Base-by-base conservation (phyloP, 2,888 invertebrate genomes). In the Marasmarcha lunaedactyla region DNA sequence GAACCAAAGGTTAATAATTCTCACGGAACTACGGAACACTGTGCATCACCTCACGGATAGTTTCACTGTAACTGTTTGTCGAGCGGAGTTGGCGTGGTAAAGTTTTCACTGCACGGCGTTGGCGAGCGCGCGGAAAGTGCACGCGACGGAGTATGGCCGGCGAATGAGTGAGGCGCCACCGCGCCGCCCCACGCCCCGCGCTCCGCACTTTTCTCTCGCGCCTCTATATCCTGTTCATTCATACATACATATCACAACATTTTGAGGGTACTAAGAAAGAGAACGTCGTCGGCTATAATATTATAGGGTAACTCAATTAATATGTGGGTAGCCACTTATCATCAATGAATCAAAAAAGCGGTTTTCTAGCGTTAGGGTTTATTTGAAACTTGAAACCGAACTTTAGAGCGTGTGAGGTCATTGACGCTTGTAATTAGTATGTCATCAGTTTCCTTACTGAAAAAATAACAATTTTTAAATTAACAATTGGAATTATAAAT, bases 21-120 rank as follows among this genome's bases (percentile, higher is more conserved):
- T 67, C 61, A 66, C 61, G 60, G 59, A 63, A 51, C 73, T 60
- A 66, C 61, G 60, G 59, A 63, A 51, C 73, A 74, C 74, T 60
- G 63, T 62, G 63, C 63, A 64, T 61, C 59, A 68, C 63, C 72
- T 77, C 74, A 64, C 67, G 64, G 70, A 71, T 59, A 68, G 51
- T 74, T 74, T 69, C 81, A 83, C 81, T 77, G 59, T 73, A 59
- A 60, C 63, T 55, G 71, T 67, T 63, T 74, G 77, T 79, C 77
- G 20, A 7, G 20, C 20, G 20, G n/a, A 20, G 20, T 67, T 59
- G 67, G 59, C 55, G 63, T 63, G 60, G 63, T 59, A 57, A 63
- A 73, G 69, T 71, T 77, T 77, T 78, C 71, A 73, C 76, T 70
- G 65, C 64, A 60, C 79, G 73, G 73, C 58, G 64, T 63, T 65